Evolutionary conservation across 2,888 invertebrate genomes (phyloP).

Genomic region (Graphium colonna): DNA sequence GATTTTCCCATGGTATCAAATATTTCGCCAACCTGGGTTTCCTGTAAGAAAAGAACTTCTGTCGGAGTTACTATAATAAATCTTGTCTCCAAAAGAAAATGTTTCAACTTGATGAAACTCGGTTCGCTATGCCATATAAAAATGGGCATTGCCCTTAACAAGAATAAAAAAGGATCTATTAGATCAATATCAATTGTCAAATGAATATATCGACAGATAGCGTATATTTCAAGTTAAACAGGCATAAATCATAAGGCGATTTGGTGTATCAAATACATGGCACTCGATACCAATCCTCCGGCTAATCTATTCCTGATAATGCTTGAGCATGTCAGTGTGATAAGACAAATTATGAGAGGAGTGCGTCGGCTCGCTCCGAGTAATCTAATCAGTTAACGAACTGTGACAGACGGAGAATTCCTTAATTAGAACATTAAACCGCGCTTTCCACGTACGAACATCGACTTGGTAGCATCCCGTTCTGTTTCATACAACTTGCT

Average conservation of each 20-base stretch:
- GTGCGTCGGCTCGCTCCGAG: slow-evolving; percentile 27
- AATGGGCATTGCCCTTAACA: too few species aligned
- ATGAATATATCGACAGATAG: not conserved
- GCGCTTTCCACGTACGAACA: slow-evolving; percentile 28
- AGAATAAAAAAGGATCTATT: too few species aligned
- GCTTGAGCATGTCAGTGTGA: slow-evolving; percentile 14
- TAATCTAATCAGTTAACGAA: slow-evolving; percentile 47
- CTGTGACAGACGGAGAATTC: slow-evolving; percentile 45
- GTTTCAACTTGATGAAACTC: too few species aligned
- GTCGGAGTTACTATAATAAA: too few species aligned
- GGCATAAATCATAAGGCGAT: too few species aligned
- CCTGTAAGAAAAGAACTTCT: too few species aligned
- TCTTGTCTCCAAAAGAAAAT: too few species aligned
- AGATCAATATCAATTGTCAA: too few species aligned
- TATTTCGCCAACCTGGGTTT: too few species aligned
- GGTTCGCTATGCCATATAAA: too few species aligned
- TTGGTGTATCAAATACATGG: slow-evolving; percentile 16
- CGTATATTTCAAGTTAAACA: not conserved
- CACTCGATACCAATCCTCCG: slow-evolving; percentile 1
- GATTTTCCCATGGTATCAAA: too few species aligned
- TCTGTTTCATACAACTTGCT: too few species aligned
- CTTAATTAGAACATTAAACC: slow-evolving; percentile 47
- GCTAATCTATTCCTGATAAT: slow-evolving; percentile 17
- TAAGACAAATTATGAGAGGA: slow-evolving; percentile 20
- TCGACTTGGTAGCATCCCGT: slow-evolving; percentile 1